These are phyloP conservation scores for Corythornis vintsioides DNA, from an alignment of 2,113 vertebrate genomes.

Conservation along the genomic window DNA sequence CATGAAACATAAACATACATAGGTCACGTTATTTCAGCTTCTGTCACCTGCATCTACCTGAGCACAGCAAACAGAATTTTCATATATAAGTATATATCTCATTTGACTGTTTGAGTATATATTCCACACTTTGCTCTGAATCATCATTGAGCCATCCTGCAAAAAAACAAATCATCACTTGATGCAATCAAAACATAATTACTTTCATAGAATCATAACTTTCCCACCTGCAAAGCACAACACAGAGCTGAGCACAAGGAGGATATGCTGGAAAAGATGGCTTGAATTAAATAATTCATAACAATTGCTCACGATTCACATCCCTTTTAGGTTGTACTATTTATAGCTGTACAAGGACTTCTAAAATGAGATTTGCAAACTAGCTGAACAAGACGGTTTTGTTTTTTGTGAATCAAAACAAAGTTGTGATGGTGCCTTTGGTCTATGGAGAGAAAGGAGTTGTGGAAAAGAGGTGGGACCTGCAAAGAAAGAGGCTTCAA, in stretches of 20 bases:
- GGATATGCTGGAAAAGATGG: not conserved
- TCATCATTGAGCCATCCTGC: not conserved
- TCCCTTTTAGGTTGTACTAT: not conserved
- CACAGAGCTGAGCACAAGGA: not conserved
- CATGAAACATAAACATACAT: not conserved
- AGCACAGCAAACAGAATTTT: not conserved
- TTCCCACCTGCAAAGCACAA: not conserved
- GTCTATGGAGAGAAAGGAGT: not conserved
- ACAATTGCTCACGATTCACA: not conserved
- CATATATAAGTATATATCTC: not conserved
- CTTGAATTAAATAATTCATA: not conserved
- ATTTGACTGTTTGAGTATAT: not conserved
- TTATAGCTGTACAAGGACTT: not conserved
- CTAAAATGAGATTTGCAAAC: not conserved
- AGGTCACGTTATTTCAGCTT: not conserved
- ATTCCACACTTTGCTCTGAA: not conserved
- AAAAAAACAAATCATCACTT: not conserved
- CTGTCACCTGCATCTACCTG: not conserved
- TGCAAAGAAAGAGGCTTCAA: not conserved
- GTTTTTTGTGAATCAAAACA: not conserved
- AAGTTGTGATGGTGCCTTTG: not conserved
- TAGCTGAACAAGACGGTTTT: not conserved
- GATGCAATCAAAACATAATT: not conserved
- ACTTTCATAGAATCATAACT: not conserved
- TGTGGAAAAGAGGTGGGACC: not conserved